phyloP scores from a whole-genome alignment of 2,113 vertebrate genomes.

The Philantomba maxwellii region DNA sequence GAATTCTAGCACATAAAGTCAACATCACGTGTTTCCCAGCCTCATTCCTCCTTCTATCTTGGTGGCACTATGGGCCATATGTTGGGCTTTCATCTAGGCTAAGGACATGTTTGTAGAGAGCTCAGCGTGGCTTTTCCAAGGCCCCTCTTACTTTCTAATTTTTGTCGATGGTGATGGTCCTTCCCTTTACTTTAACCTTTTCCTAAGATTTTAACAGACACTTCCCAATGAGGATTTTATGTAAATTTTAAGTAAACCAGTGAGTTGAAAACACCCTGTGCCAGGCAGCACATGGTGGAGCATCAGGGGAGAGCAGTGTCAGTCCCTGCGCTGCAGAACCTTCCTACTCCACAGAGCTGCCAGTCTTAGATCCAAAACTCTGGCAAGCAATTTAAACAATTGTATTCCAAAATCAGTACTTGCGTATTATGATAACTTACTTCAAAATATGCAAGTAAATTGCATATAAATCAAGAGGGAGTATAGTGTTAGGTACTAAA shows the following conservation, averaged over 20 bases:
- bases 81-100: not conserved
- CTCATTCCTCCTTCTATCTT: not conserved
- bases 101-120: not conserved
- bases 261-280: not conserved
- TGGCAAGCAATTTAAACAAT: not conserved
- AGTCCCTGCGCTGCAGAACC: not conserved
- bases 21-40: not conserved
- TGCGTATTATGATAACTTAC: not conserved
- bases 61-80: not conserved
- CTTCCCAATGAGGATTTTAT: not conserved
- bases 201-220: not conserved
- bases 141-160: not conserved
- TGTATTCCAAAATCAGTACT: not conserved
- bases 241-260: slow-evolving; percentile 2
- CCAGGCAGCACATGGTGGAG: not conserved
- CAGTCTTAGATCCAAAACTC: not conserved
- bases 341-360: not conserved
- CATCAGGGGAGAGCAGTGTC: not conserved
- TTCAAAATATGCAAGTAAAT: not conserved
- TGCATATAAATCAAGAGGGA: not conserved
- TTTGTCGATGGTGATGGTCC: not conserved
- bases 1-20: not conserved
- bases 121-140: not conserved
- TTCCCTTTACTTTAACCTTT: not conserved
- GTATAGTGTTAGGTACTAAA: not conserved